Evolutionary conservation across 2,797 vertebrate species (phyloP), one percentile per base, ranked within the genome.

Genomic region (Coluber constrictor): DNA sequence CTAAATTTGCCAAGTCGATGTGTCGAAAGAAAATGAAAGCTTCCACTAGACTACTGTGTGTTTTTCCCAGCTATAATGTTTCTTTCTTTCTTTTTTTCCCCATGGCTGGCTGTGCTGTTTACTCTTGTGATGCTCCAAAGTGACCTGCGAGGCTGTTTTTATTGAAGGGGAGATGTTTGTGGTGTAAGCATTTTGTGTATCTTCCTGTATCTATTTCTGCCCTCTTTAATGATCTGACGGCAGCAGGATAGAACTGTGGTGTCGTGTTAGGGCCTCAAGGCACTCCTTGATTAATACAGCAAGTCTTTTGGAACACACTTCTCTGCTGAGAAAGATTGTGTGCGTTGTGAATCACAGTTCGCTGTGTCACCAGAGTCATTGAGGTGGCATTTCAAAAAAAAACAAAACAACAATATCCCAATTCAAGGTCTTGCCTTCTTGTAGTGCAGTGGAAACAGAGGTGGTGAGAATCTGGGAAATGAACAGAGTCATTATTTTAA

Each of bases 231-330:
- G 47, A 83, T 83, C 89, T 61, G 86, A 63, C 20, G 12, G 57
- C 20, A 47, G 89, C 83, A 43, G 55, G 47, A 54, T 86, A 79
- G 54, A 90, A n/a, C 32, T 70, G n/a, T 27, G 27, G 11, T 86
- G 86, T 70, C 3, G 3, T 27, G n/a, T 54, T 51, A 43, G 11
- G 54, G 55, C 87, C 70, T 59, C 63, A 89, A 37, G 60, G 90
- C 87, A 89, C 32, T 90, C n/a, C 25, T 10, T 87, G 90, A 91
- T 93, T 91, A 89, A 94, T 94, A 91, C 86, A 91, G 23, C 87
- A 59, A 93, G 54, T 86, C 92, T 87, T 91, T 93, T 29, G 87
- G 92, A 91, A 89, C 37, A 43, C 15, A 25, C 43, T 91, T 70
- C 87, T 89, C 51, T 51, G 61, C 87, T 74, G 87, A 87, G 87